Evolutionary conservation across 2,888 invertebrate species (phyloP).

Genomic region (Agonopterix arenella): DNA sequence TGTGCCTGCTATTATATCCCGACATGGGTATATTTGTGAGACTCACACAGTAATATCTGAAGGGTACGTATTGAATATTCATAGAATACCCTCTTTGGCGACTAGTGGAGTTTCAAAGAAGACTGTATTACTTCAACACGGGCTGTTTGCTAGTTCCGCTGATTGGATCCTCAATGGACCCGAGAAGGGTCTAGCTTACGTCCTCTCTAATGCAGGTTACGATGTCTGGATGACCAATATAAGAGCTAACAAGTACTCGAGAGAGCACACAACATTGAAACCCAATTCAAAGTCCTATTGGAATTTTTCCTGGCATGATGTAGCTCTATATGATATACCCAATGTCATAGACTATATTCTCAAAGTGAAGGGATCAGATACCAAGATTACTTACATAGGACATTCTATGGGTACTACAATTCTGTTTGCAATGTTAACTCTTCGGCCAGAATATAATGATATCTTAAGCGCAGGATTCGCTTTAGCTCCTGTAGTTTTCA

Average conservation of each 20-base stretch:
- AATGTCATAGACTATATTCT: conserved; percentile 83
- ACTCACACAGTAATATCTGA: conserved; percentile 85
- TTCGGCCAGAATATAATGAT: conserved; percentile 80
- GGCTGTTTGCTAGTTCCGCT: conserved; percentile 85
- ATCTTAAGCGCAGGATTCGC: conserved; percentile 80
- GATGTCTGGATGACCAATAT: conserved; percentile 91
- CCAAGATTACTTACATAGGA: conserved; percentile 83
- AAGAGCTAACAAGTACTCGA: conserved; percentile 87
- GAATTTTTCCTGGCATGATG: conserved; percentile 91
- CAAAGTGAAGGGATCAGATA: conserved; percentile 36
- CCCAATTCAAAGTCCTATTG: conserved; percentile 80
- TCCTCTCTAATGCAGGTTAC: conserved; percentile 81
- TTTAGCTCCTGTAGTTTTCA: conserved; percentile 82
- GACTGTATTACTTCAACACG: conserved; percentile 85
- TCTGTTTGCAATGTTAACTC: conserved; percentile 82
- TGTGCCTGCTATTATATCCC: conserved; percentile 51
- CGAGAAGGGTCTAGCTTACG: conserved; percentile 79
- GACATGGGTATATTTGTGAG: conserved; percentile 83
- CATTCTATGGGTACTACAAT: conserved; percentile 94
- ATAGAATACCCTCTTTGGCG: conserved; percentile 83
- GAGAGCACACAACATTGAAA: conserved; percentile 76
- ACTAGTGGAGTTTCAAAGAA: conserved; percentile 35
- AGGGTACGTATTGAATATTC: conserved; percentile 88
- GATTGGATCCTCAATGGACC: conserved; percentile 87
- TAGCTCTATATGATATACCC: conserved; percentile 91